Conservation (phyloP, 2,888 invertebrate species). For the Drosophila mulleri region DNA sequence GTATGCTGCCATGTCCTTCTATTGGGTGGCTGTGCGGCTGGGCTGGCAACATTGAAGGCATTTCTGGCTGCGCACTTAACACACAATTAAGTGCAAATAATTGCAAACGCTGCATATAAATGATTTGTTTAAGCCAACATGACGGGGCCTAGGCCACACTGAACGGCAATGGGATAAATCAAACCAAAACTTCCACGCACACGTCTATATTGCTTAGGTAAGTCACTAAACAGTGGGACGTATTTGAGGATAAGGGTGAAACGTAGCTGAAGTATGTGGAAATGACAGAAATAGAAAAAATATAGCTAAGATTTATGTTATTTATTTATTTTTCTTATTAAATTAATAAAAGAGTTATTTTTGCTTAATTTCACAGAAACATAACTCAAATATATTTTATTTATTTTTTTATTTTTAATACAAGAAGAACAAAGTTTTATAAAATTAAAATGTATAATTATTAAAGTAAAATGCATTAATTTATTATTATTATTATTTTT, state of each 20-base stretch:
- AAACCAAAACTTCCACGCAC: conserved; percentile 30
- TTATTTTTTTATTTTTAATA: no score
- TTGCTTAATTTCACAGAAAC: no score
- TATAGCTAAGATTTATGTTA: no score
- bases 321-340: no score
- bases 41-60: conserved; percentile 29
- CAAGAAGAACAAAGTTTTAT: no score
- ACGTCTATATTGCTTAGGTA: conserved; percentile 60
- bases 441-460: no score
- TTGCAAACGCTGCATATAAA: conserved; percentile 83
- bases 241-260: not conserved
- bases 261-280: not conserved
- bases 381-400: no score
- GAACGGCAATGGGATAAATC: conserved; percentile 58
- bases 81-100: conserved; percentile 85
- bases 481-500: no score
- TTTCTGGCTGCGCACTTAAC: conserved; percentile 79
- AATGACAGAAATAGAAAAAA: not conserved
- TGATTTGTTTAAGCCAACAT: conserved; percentile 83
- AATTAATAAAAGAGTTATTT: no score
- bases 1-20: not conserved
- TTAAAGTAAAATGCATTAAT: no score
- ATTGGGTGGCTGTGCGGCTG: not conserved
- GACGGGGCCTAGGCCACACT: conserved; percentile 46
- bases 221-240: conserved; percentile 26